phyloP scores from a whole-genome alignment of 2,888 invertebrate genomes.

The Hirtodrosophila cameraria region DNA sequence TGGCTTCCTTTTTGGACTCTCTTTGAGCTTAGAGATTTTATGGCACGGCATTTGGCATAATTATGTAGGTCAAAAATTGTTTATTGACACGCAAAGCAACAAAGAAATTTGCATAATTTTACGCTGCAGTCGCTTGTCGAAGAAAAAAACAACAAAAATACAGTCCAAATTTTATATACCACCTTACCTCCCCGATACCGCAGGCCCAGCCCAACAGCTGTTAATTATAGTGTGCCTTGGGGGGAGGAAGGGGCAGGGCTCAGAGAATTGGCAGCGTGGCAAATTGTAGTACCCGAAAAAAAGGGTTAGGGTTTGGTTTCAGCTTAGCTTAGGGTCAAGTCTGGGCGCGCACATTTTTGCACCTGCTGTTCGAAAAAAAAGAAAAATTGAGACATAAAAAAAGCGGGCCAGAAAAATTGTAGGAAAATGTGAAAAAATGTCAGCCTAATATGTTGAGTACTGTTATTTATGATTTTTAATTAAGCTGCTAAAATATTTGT shows the following conservation, averaged over 20 bases:
- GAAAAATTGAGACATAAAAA: constrained; percentile 70
- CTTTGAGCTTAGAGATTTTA: constrained; percentile 77
- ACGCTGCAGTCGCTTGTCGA: constrained; percentile 65
- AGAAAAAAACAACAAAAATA: constrained; percentile 24
- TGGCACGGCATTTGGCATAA: constrained; percentile 81
- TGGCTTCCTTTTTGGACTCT: constrained; percentile 71
- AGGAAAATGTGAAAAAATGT: constrained; percentile 59
- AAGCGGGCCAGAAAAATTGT: constrained; percentile 27
- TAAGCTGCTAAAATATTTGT: constrained; percentile 61
- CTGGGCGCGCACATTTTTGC: constrained; percentile 59
- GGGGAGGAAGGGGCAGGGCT: too few relatives aligned
- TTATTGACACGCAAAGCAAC: constrained; percentile 82
- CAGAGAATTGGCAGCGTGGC: constrained; percentile 60
- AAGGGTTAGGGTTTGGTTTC: constrained; percentile 54
- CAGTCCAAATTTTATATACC: constrained; percentile 11
- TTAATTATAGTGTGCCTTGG: constrained; percentile 66
- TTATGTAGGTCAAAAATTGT: constrained; percentile 84
- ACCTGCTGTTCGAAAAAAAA: constrained; percentile 73
- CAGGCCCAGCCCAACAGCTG: constrained; percentile 66
- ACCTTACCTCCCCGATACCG: background rate
- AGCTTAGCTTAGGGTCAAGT: constrained; percentile 34
- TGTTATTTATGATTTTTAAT: constrained; percentile 73
- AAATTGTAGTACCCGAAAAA: constrained; percentile 54
- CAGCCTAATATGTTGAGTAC: constrained; percentile 67
- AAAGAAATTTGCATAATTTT: constrained; percentile 78